phyloP scores from a whole-genome alignment of 2,113 vertebrate species.

The Theristicus caerulescens region DNA sequence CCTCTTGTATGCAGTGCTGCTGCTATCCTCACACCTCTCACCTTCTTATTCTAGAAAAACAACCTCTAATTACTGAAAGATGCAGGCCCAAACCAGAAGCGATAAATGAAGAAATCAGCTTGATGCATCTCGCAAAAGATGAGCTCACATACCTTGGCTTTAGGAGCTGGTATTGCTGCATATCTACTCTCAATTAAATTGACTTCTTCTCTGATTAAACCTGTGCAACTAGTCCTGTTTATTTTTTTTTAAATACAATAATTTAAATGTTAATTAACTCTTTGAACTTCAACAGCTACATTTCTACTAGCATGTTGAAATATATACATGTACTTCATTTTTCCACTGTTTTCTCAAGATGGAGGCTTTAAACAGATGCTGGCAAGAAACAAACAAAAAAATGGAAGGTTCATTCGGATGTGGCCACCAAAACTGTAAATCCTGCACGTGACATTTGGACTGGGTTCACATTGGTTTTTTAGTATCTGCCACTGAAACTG shows the following conservation, averaged over 20 bases:
- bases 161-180: background rate
- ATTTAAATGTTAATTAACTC: slow-evolving; percentile 10
- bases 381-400: background rate
- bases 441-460: background rate
- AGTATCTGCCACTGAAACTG: background rate
- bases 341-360: background rate
- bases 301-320: background rate
- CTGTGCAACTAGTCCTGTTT: slow-evolving; percentile 14
- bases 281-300: background rate
- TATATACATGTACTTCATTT: background rate
- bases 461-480: background rate
- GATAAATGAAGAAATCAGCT: background rate
- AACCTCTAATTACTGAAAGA: background rate
- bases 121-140: background rate
- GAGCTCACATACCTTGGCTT: background rate
- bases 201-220: slow-evolving; percentile 2
- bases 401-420: background rate
- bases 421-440: background rate
- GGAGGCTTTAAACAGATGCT: background rate
- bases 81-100: background rate
- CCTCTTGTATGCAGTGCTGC: background rate
- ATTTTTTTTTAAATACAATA: background rate
- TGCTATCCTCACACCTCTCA: background rate
- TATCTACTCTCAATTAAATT: background rate
- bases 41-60: background rate